Conservation (phyloP, 2,888 invertebrate genomes). For the Papilio demoleus region DNA sequence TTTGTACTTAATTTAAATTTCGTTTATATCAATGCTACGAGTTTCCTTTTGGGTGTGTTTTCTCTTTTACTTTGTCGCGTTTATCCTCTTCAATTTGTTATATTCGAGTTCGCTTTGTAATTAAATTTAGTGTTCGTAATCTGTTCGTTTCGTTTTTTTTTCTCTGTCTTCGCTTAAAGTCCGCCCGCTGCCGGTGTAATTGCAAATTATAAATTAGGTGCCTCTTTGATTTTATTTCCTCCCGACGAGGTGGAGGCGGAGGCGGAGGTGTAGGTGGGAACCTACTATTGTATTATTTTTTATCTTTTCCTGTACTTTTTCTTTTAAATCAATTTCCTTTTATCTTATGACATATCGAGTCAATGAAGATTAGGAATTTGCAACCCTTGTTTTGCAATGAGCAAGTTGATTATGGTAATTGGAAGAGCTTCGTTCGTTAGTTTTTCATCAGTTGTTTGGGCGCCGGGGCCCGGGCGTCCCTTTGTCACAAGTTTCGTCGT, state of each 20-base stretch:
- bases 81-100: constrained; percentile 83
- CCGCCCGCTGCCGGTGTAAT: constrained; percentile 71
- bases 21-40: constrained; percentile 84
- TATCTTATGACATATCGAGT: background rate
- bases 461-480: constrained; percentile 46
- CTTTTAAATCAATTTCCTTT: background rate
- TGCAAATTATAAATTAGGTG: constrained; percentile 79
- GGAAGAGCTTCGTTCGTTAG: constrained; percentile 52
- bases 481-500: constrained; percentile 59
- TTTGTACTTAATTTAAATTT: constrained; percentile 85
- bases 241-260: constrained; percentile 10
- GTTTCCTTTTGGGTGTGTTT: constrained; percentile 82
- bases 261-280: background rate
- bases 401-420: constrained; percentile 47
- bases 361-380: constrained; percentile 43
- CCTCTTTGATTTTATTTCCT: constrained; percentile 39
- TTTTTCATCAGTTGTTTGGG: constrained; percentile 59
- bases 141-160: constrained; percentile 74
- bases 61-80: constrained; percentile 84
- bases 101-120: constrained; percentile 81
- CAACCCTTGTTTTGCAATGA: constrained; percentile 48
- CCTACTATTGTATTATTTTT: constrained; percentile 24
- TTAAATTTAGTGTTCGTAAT: constrained; percentile 83
- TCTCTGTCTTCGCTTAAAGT: constrained; percentile 55
- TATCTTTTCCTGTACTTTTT: constrained; percentile 20